These are phyloP conservation scores for Monochamus alternatus DNA, from an alignment of 2,888 invertebrate species.

Conservation along the genomic window DNA sequence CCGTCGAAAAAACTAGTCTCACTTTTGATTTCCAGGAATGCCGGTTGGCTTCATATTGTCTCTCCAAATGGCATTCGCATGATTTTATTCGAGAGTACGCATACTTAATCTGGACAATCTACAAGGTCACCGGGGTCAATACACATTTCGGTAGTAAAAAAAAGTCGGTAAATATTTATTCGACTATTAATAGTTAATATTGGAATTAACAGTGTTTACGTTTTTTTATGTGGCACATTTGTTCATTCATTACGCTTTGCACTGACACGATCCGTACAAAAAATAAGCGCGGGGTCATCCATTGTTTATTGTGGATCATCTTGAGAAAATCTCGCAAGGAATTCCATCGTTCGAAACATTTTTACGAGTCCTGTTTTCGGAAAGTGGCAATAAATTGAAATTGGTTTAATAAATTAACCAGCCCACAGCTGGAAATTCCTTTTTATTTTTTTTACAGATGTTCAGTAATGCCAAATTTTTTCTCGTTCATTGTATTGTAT, in stretches of 20 bases:
- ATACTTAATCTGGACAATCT: conserved; percentile 7
- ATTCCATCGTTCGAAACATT: too few relatives aligned
- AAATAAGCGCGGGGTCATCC: background rate
- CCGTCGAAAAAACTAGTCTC: conserved; percentile 38
- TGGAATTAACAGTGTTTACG: conserved; percentile 10
- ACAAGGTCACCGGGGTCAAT: conserved; percentile 41
- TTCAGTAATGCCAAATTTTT: too few relatives aligned
- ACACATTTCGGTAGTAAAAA: conserved; percentile 33
- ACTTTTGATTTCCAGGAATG: conserved; percentile 37
- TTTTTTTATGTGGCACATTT: conserved; percentile 5
- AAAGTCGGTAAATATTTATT: conserved; percentile 31
- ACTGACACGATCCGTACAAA: background rate
- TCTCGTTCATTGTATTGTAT: too few relatives aligned
- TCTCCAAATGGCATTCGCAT: conserved; percentile 25
- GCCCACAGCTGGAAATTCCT: too few relatives aligned
- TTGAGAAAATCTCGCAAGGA: too few relatives aligned
- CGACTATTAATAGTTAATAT: conserved; percentile 21
- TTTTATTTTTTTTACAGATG: too few relatives aligned
- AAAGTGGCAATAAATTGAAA: too few relatives aligned
- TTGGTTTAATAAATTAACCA: too few relatives aligned
- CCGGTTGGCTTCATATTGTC: conserved; percentile 16
- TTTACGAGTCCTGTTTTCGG: too few relatives aligned
- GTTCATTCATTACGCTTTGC: background rate
- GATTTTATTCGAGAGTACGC: conserved; percentile 20
- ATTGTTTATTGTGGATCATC: too few relatives aligned